Conservation (phyloP, 2,113 vertebrate genomes). For the Paramormyrops kingsleyae region DNA sequence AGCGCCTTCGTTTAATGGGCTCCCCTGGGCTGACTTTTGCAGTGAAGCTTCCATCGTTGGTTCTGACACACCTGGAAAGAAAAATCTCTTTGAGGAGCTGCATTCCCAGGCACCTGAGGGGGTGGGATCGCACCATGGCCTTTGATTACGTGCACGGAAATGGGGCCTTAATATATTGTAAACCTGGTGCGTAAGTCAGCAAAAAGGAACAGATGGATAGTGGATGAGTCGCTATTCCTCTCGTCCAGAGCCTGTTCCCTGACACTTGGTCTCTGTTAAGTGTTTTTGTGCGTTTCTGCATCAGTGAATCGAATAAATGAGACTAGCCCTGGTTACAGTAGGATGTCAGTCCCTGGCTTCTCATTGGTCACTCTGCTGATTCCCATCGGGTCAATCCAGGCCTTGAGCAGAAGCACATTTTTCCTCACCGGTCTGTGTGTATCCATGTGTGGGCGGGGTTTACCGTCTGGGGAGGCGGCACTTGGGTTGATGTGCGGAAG, state of each 20-base stretch:
- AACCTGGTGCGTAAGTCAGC: conserved; percentile 18
- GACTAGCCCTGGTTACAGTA: background rate
- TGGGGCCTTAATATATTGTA: background rate
- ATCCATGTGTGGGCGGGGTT: background rate
- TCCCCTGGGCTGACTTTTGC: conserved; percentile 36
- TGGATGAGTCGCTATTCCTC: background rate
- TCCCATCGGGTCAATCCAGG: background rate
- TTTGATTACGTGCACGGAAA: conserved; percentile 17
- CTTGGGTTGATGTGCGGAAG: background rate
- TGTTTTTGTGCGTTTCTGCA: background rate
- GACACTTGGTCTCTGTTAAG: background rate
- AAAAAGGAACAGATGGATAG: conserved; percentile 17
- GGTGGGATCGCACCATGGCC: background rate
- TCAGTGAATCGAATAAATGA: background rate
- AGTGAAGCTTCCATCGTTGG: conserved; percentile 21
- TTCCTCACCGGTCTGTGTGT: background rate
- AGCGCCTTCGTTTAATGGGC: conserved; percentile 42
- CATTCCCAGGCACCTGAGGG: conserved; percentile 7
- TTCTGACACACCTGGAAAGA: conserved; percentile 39
- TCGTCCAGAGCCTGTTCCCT: background rate
- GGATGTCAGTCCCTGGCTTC: background rate
- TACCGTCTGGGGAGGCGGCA: background rate
- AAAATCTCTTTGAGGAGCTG: conserved; percentile 17
- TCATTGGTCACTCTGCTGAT: background rate
- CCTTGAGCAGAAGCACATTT: background rate